These are phyloP conservation scores for Athalia cordata DNA, from an alignment of 2,888 invertebrate genomes.

Conservation along the genomic window DNA sequence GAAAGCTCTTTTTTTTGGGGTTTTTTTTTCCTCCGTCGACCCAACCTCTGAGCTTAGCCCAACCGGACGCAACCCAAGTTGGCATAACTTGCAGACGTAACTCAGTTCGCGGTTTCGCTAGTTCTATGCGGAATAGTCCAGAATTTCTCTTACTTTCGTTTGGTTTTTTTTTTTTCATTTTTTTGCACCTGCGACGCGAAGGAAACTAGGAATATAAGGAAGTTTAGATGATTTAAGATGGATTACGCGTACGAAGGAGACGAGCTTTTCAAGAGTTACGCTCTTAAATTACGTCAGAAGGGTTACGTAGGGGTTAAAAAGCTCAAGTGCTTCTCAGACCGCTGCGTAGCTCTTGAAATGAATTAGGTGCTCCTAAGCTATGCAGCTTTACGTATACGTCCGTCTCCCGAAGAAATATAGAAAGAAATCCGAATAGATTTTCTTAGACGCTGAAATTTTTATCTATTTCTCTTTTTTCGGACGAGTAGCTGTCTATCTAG, in stretches of 20 bases:
- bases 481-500: not conserved
- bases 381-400: too few relatives aligned
- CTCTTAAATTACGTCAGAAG: slow-evolving; percentile 28
- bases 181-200: not conserved
- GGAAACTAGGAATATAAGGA: not conserved
- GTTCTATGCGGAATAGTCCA: not conserved
- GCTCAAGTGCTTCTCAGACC: not conserved
- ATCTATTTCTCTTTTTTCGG: not conserved
- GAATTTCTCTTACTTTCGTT: not conserved
- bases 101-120: slow-evolving; percentile 21
- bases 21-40: not conserved
- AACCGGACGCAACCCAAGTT: not conserved
- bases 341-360: not conserved
- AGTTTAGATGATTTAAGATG: slow-evolving; percentile 40
- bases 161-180: not conserved
- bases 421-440: too few relatives aligned
- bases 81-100: slow-evolving; percentile 8
- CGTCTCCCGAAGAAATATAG: too few relatives aligned
- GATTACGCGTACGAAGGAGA: slow-evolving; percentile 35
- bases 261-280: slow-evolving; percentile 31
- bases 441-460: not conserved
- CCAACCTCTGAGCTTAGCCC: slow-evolving; percentile 29
- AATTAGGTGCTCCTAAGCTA: not conserved
- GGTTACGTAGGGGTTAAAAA: not conserved
- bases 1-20: slow-evolving; percentile 19